Evolutionary conservation across 1,140 invertebrate genomes (phyloP).

Genomic region (Penaeus chinensis): DNA sequence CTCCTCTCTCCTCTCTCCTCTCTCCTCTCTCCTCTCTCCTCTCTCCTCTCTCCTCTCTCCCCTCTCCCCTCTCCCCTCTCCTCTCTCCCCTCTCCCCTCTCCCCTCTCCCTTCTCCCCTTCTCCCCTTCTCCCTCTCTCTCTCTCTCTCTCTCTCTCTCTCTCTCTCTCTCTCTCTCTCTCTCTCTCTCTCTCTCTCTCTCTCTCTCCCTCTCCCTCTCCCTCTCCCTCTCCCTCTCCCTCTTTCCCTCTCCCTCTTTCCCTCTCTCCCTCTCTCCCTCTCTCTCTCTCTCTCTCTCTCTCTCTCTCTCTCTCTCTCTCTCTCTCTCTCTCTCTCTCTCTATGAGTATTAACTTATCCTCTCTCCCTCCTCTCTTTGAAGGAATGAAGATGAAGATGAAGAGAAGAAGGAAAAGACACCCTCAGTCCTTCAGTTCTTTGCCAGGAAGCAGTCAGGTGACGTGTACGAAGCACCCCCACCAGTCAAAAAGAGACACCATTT

Average conservation of each 20-base stretch:
- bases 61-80: no score
- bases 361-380: background rate
- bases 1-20: background rate
- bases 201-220: background rate
- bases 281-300: conserved; percentile 13
- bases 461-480: background rate
- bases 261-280: background rate
- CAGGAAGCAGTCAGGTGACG: background rate
- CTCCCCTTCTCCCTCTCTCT: background rate
- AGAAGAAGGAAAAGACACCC: conserved; percentile 19
- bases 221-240: background rate
- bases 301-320: background rate
- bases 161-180: background rate
- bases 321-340: background rate
- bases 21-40: background rate
- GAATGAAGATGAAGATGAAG: conserved; percentile 22
- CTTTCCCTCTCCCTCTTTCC: background rate
- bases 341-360: no score
- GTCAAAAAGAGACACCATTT: conserved; percentile 13
- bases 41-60: no score
- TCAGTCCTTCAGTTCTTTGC: conserved; percentile 19
- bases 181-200: background rate
- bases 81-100: no score
- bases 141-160: background rate
- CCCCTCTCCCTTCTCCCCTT: no score